A percentile compares a stretch with the other conserved stretches of the same genome.
Evolutionary conservation across 1,140 invertebrate species (phyloP).

Genomic region (Heliconius eleuchia): DNA sequence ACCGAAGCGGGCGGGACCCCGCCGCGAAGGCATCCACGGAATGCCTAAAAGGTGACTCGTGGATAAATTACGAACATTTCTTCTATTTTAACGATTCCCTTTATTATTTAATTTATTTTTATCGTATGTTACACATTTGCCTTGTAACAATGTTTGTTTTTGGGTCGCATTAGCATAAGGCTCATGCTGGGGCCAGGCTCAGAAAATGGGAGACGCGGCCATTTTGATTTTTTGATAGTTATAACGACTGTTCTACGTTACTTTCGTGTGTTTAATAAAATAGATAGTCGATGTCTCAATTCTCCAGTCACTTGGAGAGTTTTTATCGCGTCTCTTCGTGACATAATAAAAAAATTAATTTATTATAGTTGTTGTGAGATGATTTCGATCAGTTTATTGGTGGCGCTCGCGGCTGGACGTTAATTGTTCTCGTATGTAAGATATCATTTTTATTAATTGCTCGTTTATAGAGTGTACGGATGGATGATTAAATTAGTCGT

Average conservation of each 20-base stretch:
- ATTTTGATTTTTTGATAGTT: conserved; percentile 67
- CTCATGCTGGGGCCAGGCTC: conserved; percentile 67
- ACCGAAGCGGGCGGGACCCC: conserved; percentile 71
- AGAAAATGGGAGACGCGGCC: conserved; percentile 54
- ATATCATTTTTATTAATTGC: conserved; percentile 78
- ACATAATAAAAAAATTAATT: conserved; percentile 80
- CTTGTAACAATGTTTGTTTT: conserved; percentile 80
- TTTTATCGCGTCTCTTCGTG: conserved; percentile 67
- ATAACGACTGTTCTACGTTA: conserved; percentile 51
- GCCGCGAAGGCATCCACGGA: conserved; percentile 67
- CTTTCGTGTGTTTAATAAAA: conserved; percentile 64
- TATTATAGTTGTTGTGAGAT: conserved; percentile 63
- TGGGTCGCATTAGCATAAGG: conserved; percentile 73
- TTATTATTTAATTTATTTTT: conserved; percentile 81
- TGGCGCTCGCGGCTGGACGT: conserved; percentile 69
- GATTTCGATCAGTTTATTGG: conserved; percentile 76
- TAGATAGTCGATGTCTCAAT: conserved; percentile 79
- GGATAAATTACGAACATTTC: conserved; percentile 74
- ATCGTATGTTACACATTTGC: conserved; percentile 78
- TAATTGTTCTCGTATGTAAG: conserved; percentile 76
- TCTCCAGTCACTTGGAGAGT: conserved; percentile 68
- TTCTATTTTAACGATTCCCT: conserved; percentile 78
- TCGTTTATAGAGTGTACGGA: conserved; percentile 61
- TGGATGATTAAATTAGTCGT: conserved; percentile 52
- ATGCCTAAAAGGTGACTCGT: conserved; percentile 77